Percentiles rank a stretch among this genome's conserved stretches.
phyloP scores from a whole-genome alignment of 2,797 vertebrate genomes.

The Tragelaphus oryx region DNA sequence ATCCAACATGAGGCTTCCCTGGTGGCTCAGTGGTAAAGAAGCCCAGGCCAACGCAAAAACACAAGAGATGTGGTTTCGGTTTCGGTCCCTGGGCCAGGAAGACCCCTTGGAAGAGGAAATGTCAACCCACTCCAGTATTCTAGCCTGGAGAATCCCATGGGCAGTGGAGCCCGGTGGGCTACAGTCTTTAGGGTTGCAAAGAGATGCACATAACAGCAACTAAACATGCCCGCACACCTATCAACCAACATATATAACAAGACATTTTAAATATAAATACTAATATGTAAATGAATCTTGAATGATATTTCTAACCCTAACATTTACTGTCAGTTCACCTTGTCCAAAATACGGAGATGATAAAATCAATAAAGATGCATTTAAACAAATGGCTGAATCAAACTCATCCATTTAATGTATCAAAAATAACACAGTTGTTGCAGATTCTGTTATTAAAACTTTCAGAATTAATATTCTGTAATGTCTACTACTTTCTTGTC shows the following conservation, averaged over 20 bases:
- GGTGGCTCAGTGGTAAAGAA: not conserved
- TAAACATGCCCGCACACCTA: not conserved
- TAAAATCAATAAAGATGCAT: slow-evolving; percentile 27
- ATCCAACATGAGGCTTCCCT: not conserved
- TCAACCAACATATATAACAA: not conserved
- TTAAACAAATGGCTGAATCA: slow-evolving; percentile 57
- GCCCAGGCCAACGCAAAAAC: not conserved
- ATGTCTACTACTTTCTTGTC: not conserved
- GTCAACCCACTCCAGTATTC: not conserved
- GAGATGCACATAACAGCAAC: not conserved
- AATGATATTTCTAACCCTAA: slow-evolving; percentile 33
- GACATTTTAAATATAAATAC: not conserved
- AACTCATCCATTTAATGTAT: slow-evolving; percentile 13
- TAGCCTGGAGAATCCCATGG: not conserved
- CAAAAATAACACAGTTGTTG: not conserved
- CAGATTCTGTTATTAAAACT: not conserved
- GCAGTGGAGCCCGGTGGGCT: not conserved
- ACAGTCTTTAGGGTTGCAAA: not conserved
- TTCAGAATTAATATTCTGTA: slow-evolving; percentile 36
- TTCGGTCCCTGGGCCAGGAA: rapidly evolving
- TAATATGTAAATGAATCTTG: slow-evolving; percentile 14
- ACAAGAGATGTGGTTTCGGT: not conserved
- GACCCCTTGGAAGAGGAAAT: not conserved
- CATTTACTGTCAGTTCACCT: slow-evolving; percentile 36
- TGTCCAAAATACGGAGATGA: slow-evolving; percentile 37